Base-by-base conservation (phyloP, 2,888 invertebrate species). In the Phorcus lineatus region DNA sequence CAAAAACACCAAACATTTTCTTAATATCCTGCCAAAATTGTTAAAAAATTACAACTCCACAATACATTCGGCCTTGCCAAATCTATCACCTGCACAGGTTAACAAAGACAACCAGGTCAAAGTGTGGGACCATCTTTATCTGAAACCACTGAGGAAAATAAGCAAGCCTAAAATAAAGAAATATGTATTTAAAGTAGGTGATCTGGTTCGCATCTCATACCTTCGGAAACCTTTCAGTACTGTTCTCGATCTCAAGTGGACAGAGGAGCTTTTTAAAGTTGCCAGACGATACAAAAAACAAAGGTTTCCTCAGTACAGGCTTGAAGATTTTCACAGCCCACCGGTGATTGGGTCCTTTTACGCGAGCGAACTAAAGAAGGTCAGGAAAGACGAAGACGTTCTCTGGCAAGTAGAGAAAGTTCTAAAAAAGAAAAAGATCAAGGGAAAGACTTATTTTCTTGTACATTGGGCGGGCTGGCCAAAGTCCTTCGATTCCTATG, bases 161-260 rank as follows among this genome's bases (percentile, higher is more conserved):
- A n/a, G 19, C 4, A 70, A 74, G 40, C 40, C 40, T n/a, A 70
- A n/a, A n/a, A 1, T 19, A 0, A 36, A n/a, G 7, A 74, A 13
- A 40, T 62, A 62, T 7, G 7, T 62, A 62, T 62, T 62, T 62
- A 62, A n/a, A 74, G 47, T 19, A n/a, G 70, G 4, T 0, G 40
- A 74, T n/a, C 70, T 74, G 40, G 70, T 74, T 74, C 36, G 40
- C 17, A 74, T 74, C 19, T 74, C 70, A 74, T 74, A 74, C 17
- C 70, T 74, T 13, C 19, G 70, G 70, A 74, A 40, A 40, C 40
- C 70, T 6, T 74, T 74, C 70, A 40, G 40, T n/a, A 47, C 19
- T 13, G 24, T 24, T 16, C 24, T 62, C n/a, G 70, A 74, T 19
- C 70, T 74, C n/a, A 36, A 47, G 36, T 74, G 70, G 70, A 74